Conservation (phyloP, 2,113 vertebrate species). For the Crotophaga sulcirostris region DNA sequence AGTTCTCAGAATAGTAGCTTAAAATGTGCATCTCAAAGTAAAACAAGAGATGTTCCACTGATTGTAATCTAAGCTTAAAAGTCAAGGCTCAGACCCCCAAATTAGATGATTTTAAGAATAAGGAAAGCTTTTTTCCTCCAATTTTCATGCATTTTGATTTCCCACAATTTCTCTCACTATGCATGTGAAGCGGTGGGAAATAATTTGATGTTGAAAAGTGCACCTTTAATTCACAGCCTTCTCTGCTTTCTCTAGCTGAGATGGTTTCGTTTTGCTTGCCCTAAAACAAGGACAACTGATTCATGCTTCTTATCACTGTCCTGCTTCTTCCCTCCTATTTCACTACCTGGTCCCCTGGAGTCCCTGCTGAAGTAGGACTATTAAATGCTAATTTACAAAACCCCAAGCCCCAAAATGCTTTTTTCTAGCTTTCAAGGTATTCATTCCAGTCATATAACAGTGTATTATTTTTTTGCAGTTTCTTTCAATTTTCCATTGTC, state of each 20-base stretch:
- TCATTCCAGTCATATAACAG: background rate
- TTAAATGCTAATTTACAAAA: background rate
- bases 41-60: background rate
- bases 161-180: background rate
- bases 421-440: background rate
- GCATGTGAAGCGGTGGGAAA: background rate
- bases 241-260: background rate
- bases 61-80: background rate
- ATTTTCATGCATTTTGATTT: conserved; percentile 2
- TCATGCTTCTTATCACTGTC: background rate
- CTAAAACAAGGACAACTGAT: background rate
- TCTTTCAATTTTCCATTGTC: background rate
- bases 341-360: background rate
- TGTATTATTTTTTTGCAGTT: background rate
- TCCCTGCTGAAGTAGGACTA: background rate
- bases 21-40: background rate
- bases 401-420: background rate
- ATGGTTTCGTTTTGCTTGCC: background rate
- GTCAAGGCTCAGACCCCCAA: background rate
- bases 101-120: background rate
- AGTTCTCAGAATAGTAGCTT: background rate
- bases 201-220: conserved; percentile 5
- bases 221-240: background rate
- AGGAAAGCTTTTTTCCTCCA: background rate
- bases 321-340: background rate